Evolutionary conservation across 2,888 invertebrate genomes (phyloP), one percentile per base, ranked within the genome.

Genomic region (Cryptocephalus primarius): DNA sequence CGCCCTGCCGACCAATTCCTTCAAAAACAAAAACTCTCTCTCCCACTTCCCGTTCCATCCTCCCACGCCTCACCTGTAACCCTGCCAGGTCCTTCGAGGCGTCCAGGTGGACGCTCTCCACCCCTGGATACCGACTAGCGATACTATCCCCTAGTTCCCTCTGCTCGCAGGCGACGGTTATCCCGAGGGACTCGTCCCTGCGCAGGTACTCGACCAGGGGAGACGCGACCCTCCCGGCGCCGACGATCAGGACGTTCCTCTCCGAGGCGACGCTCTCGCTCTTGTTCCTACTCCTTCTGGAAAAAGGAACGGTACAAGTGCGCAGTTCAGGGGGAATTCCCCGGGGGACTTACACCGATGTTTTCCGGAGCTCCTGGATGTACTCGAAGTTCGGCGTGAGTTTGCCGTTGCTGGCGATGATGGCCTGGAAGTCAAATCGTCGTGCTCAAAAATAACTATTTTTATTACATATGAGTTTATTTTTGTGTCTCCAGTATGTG

Each of bases 121-220:
- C 83, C 13, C 87, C 85, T 0, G 83, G 80, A 63, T 87, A 91
- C 10, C 78, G 76, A 8, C 77, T 74, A 0, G 92, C 88, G 46
- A 97, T 67, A 0, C 78, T 78, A 60, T 96, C 95, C 0, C 92
- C 85, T 65, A 96, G 92, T 54, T 90, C 88, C 62, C 89, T 88
- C 22, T 89, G 73, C 53, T 69, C 69, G 39, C 68, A 68, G 9
- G 69, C 71, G 3, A 96, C 79, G 8, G 87, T 88, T 32, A 96
- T 82, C n/a, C 80, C 79, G 14, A 93, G 75, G 51, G 83, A 82
- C 53, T 81, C 78, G 61, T 93, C 88, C 43, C 90, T 77, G 46
- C 88, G 79, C 32, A 99, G 75, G 72, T 96, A 99, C 66, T 99
- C 96, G 0, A 99, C 88, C 1, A 96, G 77, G 0, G 99, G 99